Evolutionary conservation across 2,888 invertebrate genomes (phyloP), one percentile per base, ranked within the genome.

Genomic region (Coecobrya sp.): DNA sequence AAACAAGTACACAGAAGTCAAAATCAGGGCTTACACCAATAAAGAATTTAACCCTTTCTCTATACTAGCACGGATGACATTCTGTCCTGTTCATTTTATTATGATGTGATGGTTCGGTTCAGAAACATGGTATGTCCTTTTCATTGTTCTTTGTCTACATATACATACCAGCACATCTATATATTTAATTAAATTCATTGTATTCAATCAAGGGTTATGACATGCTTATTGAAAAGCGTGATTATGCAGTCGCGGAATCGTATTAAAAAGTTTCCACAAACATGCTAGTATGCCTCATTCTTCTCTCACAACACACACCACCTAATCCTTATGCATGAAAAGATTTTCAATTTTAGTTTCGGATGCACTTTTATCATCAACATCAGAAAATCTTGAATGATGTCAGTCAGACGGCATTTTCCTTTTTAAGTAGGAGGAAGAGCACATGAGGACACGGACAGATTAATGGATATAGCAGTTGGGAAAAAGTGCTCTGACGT

Each of bases 381-480:
- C 45, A 87, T 82, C 88, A 82, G 22, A 27, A 52, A 52, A 89
- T 89, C 88, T 87, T 62, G 68, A 89, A 68, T 45, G 88, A 81
- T 81, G 65, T 65, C 82, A 76, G 45, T 16, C 76, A 68, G 81
- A 89, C 88, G 88, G 82, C 84, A 73, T 84, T 89, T 89, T 84
- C 89, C 73, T 89, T 70, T 70, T 70, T 25, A 84, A 84, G 89
- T 70, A 42, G 84, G 70, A 42, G 84, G 84, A 84, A 81, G 73
- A 76, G 25, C 89, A 73, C 68, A 84, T 22, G 45, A 76, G 25
- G 22, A 76, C 76, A 49, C 22, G 82, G 59, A 73, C 73, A 84
- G 89, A 89, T 89, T 89, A 89, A 89, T 89, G 89, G 82, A 82
- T 30, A 88, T 68, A n/a, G 36, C 62, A 76, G 49, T 76, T 25